A percentile compares a stretch with the other conserved stretches of the same genome.
Conservation (phyloP, 1,140 invertebrate species). For the Camponotus vicinus region DNA sequence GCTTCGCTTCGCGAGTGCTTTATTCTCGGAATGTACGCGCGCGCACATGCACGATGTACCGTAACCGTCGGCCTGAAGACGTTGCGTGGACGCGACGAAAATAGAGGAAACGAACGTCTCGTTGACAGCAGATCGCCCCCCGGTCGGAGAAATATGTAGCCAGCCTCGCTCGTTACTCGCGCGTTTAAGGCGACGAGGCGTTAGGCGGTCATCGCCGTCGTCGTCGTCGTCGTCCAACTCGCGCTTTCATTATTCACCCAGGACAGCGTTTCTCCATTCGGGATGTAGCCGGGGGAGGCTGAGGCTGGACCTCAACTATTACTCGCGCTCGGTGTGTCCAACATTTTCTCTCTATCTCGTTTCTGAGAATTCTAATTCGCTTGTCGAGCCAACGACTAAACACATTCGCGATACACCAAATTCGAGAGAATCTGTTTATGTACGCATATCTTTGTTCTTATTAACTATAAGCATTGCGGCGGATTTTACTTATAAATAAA, state of each 20-base stretch:
- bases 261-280: background rate
- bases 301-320: constrained; percentile 3
- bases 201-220: constrained; percentile 9
- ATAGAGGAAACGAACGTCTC: constrained; percentile 74
- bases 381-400: constrained; percentile 26
- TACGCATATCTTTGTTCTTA: background rate
- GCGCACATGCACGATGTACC: background rate
- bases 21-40: constrained; percentile 66
- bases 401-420: background rate
- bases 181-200: constrained; percentile 18
- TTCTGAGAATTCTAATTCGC: constrained; percentile 45
- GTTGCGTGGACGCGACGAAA: constrained; percentile 67
- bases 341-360: background rate
- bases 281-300: background rate
- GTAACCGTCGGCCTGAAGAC: background rate
- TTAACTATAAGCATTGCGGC: background rate
- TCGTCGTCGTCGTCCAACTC: background rate
- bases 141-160: constrained; percentile 59
- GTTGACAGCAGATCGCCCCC: constrained; percentile 67
- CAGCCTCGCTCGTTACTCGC: constrained; percentile 46
- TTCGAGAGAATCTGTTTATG: background rate
- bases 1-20: constrained; percentile 61
- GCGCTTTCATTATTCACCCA: constrained; percentile 48
- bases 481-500: background rate
- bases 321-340: constrained; percentile 1